Evolutionary conservation across 2,797 vertebrate genomes (phyloP).

Genomic region (Lepidocolaptes lacrymiger): DNA sequence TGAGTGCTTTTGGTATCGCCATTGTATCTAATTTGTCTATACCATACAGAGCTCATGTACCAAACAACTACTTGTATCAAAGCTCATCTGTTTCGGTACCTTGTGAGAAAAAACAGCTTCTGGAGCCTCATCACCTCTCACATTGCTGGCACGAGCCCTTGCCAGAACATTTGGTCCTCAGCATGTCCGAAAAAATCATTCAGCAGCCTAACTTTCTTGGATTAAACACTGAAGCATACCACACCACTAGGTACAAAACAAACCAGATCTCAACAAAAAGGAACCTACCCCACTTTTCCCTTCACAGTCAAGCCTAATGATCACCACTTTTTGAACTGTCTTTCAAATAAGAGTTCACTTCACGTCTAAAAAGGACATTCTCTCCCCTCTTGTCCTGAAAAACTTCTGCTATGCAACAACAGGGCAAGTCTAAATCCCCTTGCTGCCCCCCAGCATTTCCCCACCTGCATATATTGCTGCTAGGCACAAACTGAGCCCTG

Average conservation of each 20-base stretch:
- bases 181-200: background rate
- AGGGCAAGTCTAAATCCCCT: background rate
- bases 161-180: conserved; percentile 42
- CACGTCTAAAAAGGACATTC: background rate
- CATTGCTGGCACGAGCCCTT: background rate
- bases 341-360: background rate
- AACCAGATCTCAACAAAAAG: background rate
- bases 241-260: background rate
- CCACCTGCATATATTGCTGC: background rate
- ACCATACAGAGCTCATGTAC: background rate
- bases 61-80: background rate
- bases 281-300: background rate
- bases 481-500: accelerated
- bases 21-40: background rate
- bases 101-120: background rate
- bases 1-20: background rate
- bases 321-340: background rate
- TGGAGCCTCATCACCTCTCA: conserved; percentile 30
- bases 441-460: background rate
- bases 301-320: background rate
- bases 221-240: background rate
- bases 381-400: background rate
- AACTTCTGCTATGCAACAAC: background rate
- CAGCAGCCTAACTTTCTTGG: background rate
- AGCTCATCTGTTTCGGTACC: conserved; percentile 2